These are phyloP conservation scores for Trachemys scripta DNA, from an alignment of 2,113 vertebrate genomes.

Conservation along the genomic window DNA sequence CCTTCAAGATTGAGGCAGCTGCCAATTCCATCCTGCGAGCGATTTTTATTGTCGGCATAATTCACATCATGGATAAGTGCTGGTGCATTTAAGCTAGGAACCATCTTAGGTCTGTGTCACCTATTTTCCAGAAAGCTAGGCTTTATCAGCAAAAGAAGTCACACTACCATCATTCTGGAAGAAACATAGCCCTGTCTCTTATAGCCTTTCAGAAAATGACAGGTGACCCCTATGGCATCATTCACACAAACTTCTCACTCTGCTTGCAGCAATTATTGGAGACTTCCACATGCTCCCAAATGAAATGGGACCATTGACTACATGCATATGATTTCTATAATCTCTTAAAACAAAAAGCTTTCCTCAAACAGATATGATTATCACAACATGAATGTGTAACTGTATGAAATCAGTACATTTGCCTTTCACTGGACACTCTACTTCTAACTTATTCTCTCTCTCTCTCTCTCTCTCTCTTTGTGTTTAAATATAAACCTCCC, in stretches of 20 bases:
- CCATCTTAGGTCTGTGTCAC: neutral
- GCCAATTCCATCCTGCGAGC: neutral
- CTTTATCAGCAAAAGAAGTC: neutral
- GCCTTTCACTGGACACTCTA: neutral
- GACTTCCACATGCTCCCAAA: neutral
- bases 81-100: neutral
- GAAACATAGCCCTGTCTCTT: neutral
- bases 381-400: neutral
- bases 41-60: neutral
- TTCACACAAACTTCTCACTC: neutral
- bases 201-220: neutral
- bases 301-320: neutral
- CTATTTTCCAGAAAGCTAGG: neutral
- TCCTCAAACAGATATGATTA: neutral
- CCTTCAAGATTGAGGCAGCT: neutral
- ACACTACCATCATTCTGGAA: neutral
- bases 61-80: neutral
- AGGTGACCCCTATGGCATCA: neutral
- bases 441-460: neutral
- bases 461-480: neutral
- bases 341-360: neutral
- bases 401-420: neutral
- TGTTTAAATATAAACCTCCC: neutral
- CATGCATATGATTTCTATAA: neutral
- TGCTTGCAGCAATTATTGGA: neutral